Base-by-base conservation (phyloP, 1,140 invertebrate genomes). In the Brevipalpus yothersi region DNA sequence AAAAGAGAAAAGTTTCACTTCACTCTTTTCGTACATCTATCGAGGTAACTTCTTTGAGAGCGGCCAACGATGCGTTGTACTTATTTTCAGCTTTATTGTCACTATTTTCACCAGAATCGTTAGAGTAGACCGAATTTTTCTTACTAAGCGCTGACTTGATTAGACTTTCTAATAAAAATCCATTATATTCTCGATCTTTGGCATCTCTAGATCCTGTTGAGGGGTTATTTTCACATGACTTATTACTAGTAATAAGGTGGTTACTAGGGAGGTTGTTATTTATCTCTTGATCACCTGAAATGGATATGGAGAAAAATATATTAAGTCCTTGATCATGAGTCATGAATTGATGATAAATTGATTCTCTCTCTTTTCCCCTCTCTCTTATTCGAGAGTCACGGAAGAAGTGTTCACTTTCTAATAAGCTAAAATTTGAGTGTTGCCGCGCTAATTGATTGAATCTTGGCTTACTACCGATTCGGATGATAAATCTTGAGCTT, bases 401-500 rank as follows among this genome's bases (percentile, higher is more conserved):
- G 31, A 31, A 31, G 31, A 31, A 31, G 31, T 31, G 31, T 31
- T 31, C 31, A 31, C 31, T 31, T 31, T 31, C 31, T 31, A 31
- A 31, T 31, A 31, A 31, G 45, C 45, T 62, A 13, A 39, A 15
- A n/a, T 62, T 61, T 51, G 59, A 58, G 41, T 62, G 59, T 19
- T 47, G 45, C 19, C 7, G 45, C 67, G 65, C 43, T 62, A 69
- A 59, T 63, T 71, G 31, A 31, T 31, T 31, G 31, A 31, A 31
- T 31, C 31, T 31, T 31, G 31, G 31, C 31, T 31, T 31, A 31
- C 31, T 31, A 31, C 31, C 2, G 31, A 31, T 31, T 31, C 31
- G 31, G 31, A 31, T 31, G 31, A 31, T 31, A 31, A 31, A 31
- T 31, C 31, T 31, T 31, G 31, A 31, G 31, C 31, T 31, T 31